These are phyloP conservation scores for Fabriciana adippe DNA, from an alignment of 2,888 invertebrate species.

Conservation along the genomic window DNA sequence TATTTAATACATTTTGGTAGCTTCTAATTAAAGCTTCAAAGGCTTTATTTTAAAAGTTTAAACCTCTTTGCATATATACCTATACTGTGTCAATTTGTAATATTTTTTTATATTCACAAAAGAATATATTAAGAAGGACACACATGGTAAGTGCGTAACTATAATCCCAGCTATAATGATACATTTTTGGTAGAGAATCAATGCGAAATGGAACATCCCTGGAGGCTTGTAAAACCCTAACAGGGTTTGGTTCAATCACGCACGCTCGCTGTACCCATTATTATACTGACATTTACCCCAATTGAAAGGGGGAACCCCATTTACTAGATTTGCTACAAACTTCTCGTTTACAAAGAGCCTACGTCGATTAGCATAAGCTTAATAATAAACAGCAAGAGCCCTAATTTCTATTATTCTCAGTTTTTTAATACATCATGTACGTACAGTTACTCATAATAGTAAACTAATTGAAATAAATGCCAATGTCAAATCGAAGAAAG, in stretches of 20 bases:
- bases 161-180: constrained; percentile 28
- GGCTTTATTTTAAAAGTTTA: neutral
- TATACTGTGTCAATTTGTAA: neutral
- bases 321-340: constrained; percentile 30
- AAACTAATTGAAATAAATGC: too few relatives aligned
- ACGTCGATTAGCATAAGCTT: constrained; percentile 8
- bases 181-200: constrained; percentile 38
- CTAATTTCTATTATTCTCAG: neutral
- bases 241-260: constrained; percentile 40
- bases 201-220: constrained; percentile 37
- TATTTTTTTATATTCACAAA: neutral
- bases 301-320: constrained; percentile 32
- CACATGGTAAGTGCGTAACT: constrained; percentile 11
- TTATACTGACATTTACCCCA: constrained; percentile 36
- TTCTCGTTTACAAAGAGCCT: constrained; percentile 18
- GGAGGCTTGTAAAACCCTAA: constrained; percentile 37
- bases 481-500: too few relatives aligned
- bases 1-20: too few relatives aligned
- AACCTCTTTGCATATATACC: neutral
- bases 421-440: neutral
- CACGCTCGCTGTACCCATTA: constrained; percentile 35
- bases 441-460: too few relatives aligned
- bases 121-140: constrained; percentile 11
- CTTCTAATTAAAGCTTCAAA: neutral
- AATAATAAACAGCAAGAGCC: constrained; percentile 7